Conservation (phyloP, 2,888 invertebrate genomes). For the Synergus japonicus region DNA sequence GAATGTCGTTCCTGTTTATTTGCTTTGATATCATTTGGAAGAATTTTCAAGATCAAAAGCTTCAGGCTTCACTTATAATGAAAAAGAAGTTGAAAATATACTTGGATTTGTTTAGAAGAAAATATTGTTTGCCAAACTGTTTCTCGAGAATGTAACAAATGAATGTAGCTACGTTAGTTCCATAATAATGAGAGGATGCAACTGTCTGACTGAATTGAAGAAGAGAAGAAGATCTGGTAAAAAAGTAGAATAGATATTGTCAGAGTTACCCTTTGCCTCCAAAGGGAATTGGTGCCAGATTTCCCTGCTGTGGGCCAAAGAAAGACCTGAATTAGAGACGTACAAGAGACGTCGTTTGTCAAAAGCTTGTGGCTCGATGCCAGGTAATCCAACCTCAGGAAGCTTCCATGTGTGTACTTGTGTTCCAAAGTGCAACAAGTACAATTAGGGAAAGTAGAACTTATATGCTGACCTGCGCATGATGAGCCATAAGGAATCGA, state of each 20-base stretch:
- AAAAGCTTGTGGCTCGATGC: slow-evolving; percentile 27
- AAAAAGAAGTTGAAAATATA: not conserved
- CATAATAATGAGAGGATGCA: not conserved
- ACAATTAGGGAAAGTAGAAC: slow-evolving; percentile 14
- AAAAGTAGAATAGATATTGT: not conserved
- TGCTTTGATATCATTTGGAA: not conserved
- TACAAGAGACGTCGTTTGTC: slow-evolving; percentile 19
- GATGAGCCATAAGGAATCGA: slow-evolving; percentile 12
- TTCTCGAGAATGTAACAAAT: not conserved
- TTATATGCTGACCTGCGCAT: slow-evolving; percentile 26
- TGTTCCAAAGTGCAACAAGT: slow-evolving; percentile 22
- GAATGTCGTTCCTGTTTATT: not conserved
- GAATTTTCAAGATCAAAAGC: not conserved
- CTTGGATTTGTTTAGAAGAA: too few relatives aligned
- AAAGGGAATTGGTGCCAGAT: not conserved
- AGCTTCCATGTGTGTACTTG: not conserved
- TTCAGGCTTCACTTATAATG: not conserved
- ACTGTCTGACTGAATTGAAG: not conserved
- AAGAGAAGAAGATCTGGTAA: not conserved
- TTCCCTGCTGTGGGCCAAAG: slow-evolving; percentile 16
- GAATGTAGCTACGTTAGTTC: not conserved
- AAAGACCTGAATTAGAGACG: slow-evolving; percentile 17
- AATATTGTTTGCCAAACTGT: not conserved
- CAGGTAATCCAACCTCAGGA: slow-evolving; percentile 19
- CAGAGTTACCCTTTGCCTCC: not conserved